Percentiles rank a stretch among this genome's conserved stretches.
Conservation (phyloP, 2,888 invertebrate species). For the Petrolisthes cinctipes region DNA sequence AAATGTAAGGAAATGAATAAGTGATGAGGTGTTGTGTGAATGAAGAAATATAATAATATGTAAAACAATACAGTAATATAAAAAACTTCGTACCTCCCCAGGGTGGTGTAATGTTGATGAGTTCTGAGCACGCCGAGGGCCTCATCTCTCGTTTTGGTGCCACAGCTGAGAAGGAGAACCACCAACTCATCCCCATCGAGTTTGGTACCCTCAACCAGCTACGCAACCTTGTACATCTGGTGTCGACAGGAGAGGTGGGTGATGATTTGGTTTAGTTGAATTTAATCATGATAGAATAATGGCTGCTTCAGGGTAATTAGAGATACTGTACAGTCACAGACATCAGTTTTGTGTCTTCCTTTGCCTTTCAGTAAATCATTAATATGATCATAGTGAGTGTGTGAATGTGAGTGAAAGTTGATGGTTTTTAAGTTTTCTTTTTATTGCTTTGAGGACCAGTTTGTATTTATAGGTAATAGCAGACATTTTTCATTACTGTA, state of each 20-base stretch:
- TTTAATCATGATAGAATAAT: not conserved
- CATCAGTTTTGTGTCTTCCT: no score
- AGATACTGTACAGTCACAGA: not conserved
- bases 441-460: no score
- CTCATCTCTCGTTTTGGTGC: constrained; percentile 88
- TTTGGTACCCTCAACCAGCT: constrained; percentile 89
- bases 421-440: no score
- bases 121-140: constrained; percentile 86
- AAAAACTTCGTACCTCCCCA: constrained; percentile 68
- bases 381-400: no score
- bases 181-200: constrained; percentile 86
- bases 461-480: no score
- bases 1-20: no score
- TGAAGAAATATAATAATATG: no score
- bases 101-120: constrained; percentile 90
- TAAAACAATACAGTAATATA: no score
- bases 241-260: constrained; percentile 82
- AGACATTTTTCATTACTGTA: no score
- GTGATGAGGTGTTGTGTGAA: no score
- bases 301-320: not conserved
- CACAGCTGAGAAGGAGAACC: constrained; percentile 84
- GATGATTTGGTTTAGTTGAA: not conserved
- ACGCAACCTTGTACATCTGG: constrained; percentile 81
- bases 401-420: no score
- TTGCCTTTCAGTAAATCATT: no score